A percentile compares a stretch with the other conserved stretches of the same genome.
Evolutionary conservation across 2,888 invertebrate species (phyloP).

Genomic region (Volucella zonaria): DNA sequence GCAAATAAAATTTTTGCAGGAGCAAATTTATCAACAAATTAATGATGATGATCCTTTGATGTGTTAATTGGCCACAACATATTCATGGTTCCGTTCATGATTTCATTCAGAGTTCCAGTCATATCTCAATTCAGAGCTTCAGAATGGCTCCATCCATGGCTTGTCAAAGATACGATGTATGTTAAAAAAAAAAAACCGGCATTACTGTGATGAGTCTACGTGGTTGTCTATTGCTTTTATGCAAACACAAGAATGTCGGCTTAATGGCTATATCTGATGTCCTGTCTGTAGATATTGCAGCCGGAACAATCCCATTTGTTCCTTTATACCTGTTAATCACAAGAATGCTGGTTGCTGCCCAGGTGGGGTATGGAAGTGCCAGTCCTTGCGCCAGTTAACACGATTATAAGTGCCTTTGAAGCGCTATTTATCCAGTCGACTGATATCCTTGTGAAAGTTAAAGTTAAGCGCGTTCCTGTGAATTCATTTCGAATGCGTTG

Average conservation of each 20-base stretch:
- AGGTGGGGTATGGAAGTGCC: conserved; percentile 20
- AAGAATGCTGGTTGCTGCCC: conserved; percentile 47
- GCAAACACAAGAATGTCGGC: conserved; percentile 21
- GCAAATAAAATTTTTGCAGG: conserved; percentile 24
- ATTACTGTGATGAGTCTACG: conserved; percentile 4
- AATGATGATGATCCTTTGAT: conserved; percentile 68
- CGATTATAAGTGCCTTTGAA: conserved; percentile 21
- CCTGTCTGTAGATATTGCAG: conserved; percentile 29
- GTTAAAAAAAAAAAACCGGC: too few relatives aligned
- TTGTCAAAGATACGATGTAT: too few relatives aligned
- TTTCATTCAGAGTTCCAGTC: too few relatives aligned
- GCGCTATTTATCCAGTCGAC: conserved; percentile 47
- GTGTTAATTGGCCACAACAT: conserved; percentile 57
- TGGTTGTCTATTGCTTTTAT: conserved; percentile 33
- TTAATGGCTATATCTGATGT: conserved; percentile 36
- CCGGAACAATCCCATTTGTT: conserved; percentile 49
- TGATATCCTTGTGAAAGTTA: conserved; percentile 48
- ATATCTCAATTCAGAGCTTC: too few relatives aligned
- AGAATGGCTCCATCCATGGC: too few relatives aligned
- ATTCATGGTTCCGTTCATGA: background rate
- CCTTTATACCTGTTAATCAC: conserved; percentile 52
- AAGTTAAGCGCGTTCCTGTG: conserved; percentile 26
- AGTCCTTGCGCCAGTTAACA: conserved; percentile 50
- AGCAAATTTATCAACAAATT: conserved; percentile 59
- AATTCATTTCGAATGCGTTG: background rate